Percentiles rank a stretch among this genome's conserved stretches.
These are phyloP conservation scores for Acropternis orthonyx DNA, from an alignment of 2,797 vertebrate species.

Conservation along the genomic window DNA sequence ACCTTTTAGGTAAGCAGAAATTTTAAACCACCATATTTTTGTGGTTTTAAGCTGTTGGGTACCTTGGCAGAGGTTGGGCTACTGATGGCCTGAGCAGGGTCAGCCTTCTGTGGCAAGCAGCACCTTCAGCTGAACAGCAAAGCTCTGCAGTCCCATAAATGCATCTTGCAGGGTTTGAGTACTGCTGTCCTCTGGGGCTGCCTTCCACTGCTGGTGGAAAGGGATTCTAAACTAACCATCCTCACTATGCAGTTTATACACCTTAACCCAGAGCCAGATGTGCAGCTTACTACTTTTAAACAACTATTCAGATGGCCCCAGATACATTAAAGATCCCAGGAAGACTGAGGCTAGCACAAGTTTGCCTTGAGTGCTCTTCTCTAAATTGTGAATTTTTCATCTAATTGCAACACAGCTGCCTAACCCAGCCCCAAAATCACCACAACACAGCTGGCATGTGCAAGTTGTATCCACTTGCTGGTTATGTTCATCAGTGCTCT, in stretches of 20 bases:
- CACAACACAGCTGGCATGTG: accelerated
- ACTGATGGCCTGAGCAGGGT: neutral
- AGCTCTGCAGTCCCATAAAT: neutral
- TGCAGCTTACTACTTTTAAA: neutral
- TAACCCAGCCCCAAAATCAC: neutral
- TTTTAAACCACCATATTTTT: neutral
- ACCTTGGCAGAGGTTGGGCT: neutral
- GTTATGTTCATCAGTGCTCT: neutral
- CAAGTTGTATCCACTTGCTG: neutral
- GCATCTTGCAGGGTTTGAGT: neutral
- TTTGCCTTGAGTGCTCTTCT: neutral
- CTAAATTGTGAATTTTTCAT: neutral
- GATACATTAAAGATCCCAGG: neutral
- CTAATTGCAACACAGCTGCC: neutral
- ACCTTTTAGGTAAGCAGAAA: neutral
- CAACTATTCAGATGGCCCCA: neutral
- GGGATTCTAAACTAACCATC: neutral
- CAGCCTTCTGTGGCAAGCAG: neutral
- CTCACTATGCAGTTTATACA: neutral
- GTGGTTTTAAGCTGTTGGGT: neutral
- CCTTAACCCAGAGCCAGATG: neutral
- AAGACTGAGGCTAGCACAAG: neutral
- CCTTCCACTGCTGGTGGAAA: neutral
- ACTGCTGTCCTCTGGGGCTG: neutral
- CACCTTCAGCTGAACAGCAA: neutral